Base-by-base conservation (phyloP, 2,113 vertebrate genomes). In the Nymphicus hollandicus region DNA sequence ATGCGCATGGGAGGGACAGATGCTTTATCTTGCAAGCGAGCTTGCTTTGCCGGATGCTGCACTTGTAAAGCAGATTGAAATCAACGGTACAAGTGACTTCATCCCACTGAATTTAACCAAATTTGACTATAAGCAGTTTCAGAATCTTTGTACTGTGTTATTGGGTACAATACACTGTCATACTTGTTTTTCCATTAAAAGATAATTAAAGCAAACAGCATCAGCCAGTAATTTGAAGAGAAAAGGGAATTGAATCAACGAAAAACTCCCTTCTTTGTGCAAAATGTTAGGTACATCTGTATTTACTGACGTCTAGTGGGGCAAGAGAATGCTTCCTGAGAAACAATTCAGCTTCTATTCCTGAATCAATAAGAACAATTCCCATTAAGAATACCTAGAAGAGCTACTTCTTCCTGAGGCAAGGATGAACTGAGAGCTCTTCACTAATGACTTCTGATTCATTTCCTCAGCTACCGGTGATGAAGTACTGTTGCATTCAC, bases 391-490 rank as follows among this genome's bases (percentile, higher is more conserved):
- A 83, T 17, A 63, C 27, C 63, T 64, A 11, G 77, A 93, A 81
- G 86, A 92, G 72, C 55, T 81, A 2, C 86, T 91, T 68, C 80
- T 92, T 83, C 69, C 65, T 74, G 69, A 68, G 86, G 56, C 56
- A 86, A 52, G 65, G 56, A 52, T 78, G 60, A 92, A 52, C 61
- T 31, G 49, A 96, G 76, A 79, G 89, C 86, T 86, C 93, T 96
- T 86, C 56, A 39, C 71, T 71, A 64, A 86, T 8, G 60, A 63
- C 61, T 88, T 74, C 79, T 80, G 71, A 93, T 83, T 92, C 76
- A 68, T 64, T 88, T 90, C 89, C 90, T 88, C 79, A 90, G 13
- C 28, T 79, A 61, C 35, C 0, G 0, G 23, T 63, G 33, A 70
- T 27, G 64, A 88, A 66, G 65, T 25, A 7, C 83, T n/a, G 29